phyloP scores from a whole-genome alignment of 1,140 invertebrate genomes.

The Drosophila auraria region DNA sequence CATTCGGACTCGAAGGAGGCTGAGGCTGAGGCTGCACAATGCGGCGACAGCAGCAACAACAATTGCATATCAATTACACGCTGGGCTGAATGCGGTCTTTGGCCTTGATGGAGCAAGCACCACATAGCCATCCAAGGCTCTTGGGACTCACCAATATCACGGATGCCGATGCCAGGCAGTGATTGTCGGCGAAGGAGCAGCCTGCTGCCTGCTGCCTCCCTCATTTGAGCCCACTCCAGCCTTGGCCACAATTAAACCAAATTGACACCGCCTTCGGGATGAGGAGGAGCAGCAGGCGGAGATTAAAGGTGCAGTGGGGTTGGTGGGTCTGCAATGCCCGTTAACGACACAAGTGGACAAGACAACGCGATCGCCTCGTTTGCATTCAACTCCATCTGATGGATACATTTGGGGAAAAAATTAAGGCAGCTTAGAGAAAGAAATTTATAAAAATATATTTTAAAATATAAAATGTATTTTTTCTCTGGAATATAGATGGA shows the following conservation, averaged over 20 bases:
- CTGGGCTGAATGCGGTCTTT: conserved; percentile 46
- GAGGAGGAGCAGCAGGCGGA: conserved; percentile 1
- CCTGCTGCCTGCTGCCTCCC: conserved; percentile 12
- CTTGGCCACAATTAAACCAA: conserved; percentile 71
- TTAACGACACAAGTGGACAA: conserved; percentile 61
- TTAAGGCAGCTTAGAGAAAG: neutral
- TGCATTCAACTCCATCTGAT: conserved; percentile 44
- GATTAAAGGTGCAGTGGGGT: conserved; percentile 4
- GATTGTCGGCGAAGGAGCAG: conserved; percentile 16
- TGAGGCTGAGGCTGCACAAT: conserved; percentile 27
- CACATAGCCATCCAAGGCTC: conserved; percentile 40
- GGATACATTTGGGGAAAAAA: conserved; percentile 24
- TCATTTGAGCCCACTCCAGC: conserved; percentile 37
- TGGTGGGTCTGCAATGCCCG: conserved; percentile 33
- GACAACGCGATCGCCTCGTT: conserved; percentile 44
- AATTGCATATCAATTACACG: conserved; percentile 64
- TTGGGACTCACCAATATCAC: conserved; percentile 33
- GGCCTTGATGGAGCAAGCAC: conserved; percentile 46
- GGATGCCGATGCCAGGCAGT: conserved; percentile 50
- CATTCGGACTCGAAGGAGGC: conserved; percentile 14
- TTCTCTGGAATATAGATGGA: too few species aligned
- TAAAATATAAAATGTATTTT: too few species aligned
- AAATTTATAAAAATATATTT: too few species aligned
- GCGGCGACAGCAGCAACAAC: conserved; percentile 35
- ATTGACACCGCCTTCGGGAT: conserved; percentile 61